Conservation (phyloP, 2,888 invertebrate species). For the Tenthredo scrophulariae region DNA sequence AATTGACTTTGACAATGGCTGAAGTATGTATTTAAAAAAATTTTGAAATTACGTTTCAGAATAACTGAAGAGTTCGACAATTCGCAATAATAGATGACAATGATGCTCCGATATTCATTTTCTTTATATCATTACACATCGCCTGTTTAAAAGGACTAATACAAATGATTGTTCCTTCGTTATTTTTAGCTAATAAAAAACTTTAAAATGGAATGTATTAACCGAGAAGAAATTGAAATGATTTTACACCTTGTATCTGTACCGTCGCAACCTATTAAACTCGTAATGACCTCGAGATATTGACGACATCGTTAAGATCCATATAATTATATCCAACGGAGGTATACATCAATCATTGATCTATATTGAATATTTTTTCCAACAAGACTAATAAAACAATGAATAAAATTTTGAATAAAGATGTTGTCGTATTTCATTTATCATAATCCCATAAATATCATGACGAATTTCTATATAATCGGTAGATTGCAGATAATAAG, state of each 20-base stretch:
- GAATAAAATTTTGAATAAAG: background rate
- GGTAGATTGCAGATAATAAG: background rate
- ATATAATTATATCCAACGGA: background rate
- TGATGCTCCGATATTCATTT: background rate
- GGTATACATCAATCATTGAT: background rate
- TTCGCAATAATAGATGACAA: background rate
- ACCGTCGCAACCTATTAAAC: constrained; percentile 80
- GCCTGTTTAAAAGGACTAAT: background rate
- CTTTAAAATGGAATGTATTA: constrained; percentile 80
- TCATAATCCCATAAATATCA: background rate
- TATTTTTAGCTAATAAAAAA: constrained; percentile 79
- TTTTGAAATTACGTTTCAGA: background rate
- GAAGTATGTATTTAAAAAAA: constrained; percentile 79
- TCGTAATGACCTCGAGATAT: constrained; percentile 73
- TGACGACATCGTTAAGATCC: constrained; percentile 9
- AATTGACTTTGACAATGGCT: constrained; percentile 84
- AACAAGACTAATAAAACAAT: background rate
- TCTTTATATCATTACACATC: background rate
- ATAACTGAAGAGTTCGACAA: constrained; percentile 5
- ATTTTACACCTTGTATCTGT: constrained; percentile 83
- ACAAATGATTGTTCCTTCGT: background rate
- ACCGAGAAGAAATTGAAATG: constrained; percentile 80
- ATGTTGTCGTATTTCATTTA: background rate
- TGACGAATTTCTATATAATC: background rate
- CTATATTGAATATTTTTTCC: background rate